Evolutionary conservation across 2,113 vertebrate species (phyloP), one percentile per base, ranked within the genome.

Genomic region (Origma solitaria): DNA sequence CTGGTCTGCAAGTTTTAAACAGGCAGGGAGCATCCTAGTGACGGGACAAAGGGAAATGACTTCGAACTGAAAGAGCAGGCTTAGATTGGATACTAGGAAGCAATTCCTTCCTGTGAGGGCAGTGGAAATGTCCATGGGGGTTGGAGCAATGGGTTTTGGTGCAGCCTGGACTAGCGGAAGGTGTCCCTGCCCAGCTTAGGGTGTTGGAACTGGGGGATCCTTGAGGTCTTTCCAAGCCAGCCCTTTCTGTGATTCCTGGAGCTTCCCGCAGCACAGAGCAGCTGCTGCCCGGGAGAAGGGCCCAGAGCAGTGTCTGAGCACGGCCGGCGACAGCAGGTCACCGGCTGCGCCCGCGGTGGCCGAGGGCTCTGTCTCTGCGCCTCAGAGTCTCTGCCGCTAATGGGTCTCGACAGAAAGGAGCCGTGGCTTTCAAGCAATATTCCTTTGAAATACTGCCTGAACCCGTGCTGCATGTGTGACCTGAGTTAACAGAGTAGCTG

Each of bases 311-410:
- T 5, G 44, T 15, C 37, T 20, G 33, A 15, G 61, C 38, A 1
- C 0, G 1, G 38, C 9, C 5, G 8, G 45, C 0, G 5, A 9
- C 7, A 28, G 38, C 1, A 1, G 25, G 19, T 61, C 82, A 31
- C 42, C 2, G 1, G 16, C 69, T 31, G 22, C 0, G 0, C 33
- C 70, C 23, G 30, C 0, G 0, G 10, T 47, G 68, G 45, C 62
- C 1, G 0, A 20, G 44, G 86, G 61, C 17, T 2, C 33, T 10
- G 2, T 33, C 40, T 61, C 45, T 1, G 8, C 9, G 42, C 9
- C 51, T 3, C 11, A 18, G 13, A 47, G 40, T 14, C 22, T 49
- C 64, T 38, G 27, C 27, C 47, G 0, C 53, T 69, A 25, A 57
- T 45, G 38, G 76, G 45, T 90, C 72, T 66, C 16, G 72, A 77